Percentiles rank a stretch among this genome's conserved stretches.
These are phyloP conservation scores for Dendrocincla tyrannina DNA, from an alignment of 2,797 vertebrate species.

Conservation along the genomic window DNA sequence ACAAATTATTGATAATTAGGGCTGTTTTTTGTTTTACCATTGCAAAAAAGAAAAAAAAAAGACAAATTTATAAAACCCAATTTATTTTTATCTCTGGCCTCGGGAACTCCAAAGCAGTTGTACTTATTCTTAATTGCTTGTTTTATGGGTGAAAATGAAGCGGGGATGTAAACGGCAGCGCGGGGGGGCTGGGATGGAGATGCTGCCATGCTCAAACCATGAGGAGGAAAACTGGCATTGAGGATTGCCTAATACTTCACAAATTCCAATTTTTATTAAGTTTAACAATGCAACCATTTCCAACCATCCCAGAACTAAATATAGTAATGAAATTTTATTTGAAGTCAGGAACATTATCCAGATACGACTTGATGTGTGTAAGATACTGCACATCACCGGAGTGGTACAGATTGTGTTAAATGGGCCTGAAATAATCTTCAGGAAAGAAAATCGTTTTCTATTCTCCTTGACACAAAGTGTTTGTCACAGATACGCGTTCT, in stretches of 20 bases:
- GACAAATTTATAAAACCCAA: slow-evolving; percentile 29
- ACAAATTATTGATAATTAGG: slow-evolving; percentile 55
- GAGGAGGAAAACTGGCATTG: neutral
- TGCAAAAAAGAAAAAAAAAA: neutral
- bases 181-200: neutral
- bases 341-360: slow-evolving; percentile 64
- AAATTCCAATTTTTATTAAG: slow-evolving; percentile 44
- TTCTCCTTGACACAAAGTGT: slow-evolving; percentile 77
- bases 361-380: slow-evolving; percentile 64
- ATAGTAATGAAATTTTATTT: slow-evolving; percentile 72
- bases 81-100: slow-evolving; percentile 59
- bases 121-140: slow-evolving; percentile 55
- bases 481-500: slow-evolving; percentile 73
- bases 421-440: slow-evolving; percentile 88
- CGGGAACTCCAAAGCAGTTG: slow-evolving; percentile 42
- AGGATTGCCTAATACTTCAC: neutral
- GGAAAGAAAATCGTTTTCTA: slow-evolving; percentile 81
- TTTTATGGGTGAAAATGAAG: slow-evolving; percentile 56
- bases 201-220: neutral
- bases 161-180: neutral
- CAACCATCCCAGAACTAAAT: slow-evolving; percentile 66
- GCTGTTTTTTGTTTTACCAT: neutral
- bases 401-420: slow-evolving; percentile 92
- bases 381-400: slow-evolving; percentile 76
- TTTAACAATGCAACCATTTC: slow-evolving; percentile 58